Percentiles rank a stretch among this genome's conserved stretches.
Evolutionary conservation across 2,888 invertebrate genomes (phyloP).

Genomic region (Cephonodes hylas): DNA sequence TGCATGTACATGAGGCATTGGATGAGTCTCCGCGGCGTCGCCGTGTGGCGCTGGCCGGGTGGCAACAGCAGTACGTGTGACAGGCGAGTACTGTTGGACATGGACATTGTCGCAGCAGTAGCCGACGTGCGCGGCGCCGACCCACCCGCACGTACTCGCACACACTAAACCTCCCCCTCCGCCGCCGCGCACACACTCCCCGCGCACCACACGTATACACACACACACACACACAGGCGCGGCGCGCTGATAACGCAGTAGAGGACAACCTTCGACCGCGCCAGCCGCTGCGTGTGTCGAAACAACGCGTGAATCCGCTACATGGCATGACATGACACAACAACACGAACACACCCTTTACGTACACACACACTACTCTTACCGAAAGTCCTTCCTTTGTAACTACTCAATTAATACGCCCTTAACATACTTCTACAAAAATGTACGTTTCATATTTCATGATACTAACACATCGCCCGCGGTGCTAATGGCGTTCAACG

Average conservation of each 20-base stretch:
- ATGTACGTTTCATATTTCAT: too few relatives aligned
- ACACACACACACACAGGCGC: background rate
- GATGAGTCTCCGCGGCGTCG: background rate
- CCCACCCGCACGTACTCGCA: background rate
- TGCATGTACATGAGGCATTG: background rate
- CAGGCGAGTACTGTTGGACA: background rate
- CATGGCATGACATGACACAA: too few relatives aligned
- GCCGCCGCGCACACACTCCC: slow-evolving; percentile 18
- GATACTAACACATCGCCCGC: too few relatives aligned
- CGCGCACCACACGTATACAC: slow-evolving; percentile 17
- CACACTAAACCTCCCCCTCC: background rate
- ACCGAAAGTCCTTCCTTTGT: too few relatives aligned
- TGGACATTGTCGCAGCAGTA: background rate
- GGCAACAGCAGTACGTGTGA: background rate
- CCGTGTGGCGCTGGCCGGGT: background rate
- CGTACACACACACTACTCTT: background rate
- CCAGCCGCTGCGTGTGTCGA: background rate
- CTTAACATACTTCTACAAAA: too few relatives aligned
- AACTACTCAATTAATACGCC: too few relatives aligned
- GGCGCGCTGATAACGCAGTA: slow-evolving; percentile 10
- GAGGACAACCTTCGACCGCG: slow-evolving; percentile 6
- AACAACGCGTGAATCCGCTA: background rate
- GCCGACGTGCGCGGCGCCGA: background rate
- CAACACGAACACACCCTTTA: too few relatives aligned
- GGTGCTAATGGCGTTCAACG: too few relatives aligned